phyloP scores from a whole-genome alignment of 2,797 vertebrate species.

The Salarias fasciatus region DNA sequence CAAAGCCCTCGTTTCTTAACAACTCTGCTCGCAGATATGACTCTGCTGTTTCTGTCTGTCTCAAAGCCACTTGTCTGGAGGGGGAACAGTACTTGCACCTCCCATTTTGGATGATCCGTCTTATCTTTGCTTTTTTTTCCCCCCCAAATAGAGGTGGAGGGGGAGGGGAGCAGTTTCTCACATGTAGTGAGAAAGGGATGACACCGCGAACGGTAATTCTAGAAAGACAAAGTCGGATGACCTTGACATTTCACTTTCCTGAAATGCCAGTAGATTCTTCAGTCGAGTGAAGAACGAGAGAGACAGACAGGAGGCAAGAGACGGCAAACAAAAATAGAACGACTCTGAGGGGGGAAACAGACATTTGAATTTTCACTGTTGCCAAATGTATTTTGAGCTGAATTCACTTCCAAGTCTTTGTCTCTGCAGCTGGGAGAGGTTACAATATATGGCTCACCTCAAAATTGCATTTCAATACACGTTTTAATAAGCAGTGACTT shows the following conservation, averaged over 20 bases:
- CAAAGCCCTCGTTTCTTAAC: constrained; percentile 49
- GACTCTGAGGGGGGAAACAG: constrained; percentile 53
- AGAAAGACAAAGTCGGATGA: constrained; percentile 70
- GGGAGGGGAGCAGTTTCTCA: constrained; percentile 14
- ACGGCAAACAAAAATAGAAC: constrained; percentile 48
- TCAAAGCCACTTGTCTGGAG: constrained; percentile 27
- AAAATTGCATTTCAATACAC: background rate
- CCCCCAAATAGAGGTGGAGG: constrained; percentile 14
- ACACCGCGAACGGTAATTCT: constrained; percentile 58
- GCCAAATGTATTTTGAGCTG: constrained; percentile 51
- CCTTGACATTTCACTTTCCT: constrained; percentile 81
- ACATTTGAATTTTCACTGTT: constrained; percentile 55
- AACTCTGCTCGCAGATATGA: constrained; percentile 42
- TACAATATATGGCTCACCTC: constrained; percentile 8
- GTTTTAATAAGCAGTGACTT: background rate
- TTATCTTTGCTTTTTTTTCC: constrained; percentile 55
- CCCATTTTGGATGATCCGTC: constrained; percentile 25
- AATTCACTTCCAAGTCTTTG: constrained; percentile 32
- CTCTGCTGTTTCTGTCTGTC: constrained; percentile 41
- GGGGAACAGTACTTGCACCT: constrained; percentile 28
- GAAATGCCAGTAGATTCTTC: constrained; percentile 77
- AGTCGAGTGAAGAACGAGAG: constrained; percentile 63
- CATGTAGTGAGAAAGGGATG: constrained; percentile 27
- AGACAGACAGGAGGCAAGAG: constrained; percentile 42
- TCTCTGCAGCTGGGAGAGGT: constrained; percentile 9